A percentile compares a stretch with the other conserved stretches of the same genome.
These are phyloP conservation scores for Oscheius sp. DNA, from an alignment of 2,888 invertebrate genomes.

Conservation along the genomic window DNA sequence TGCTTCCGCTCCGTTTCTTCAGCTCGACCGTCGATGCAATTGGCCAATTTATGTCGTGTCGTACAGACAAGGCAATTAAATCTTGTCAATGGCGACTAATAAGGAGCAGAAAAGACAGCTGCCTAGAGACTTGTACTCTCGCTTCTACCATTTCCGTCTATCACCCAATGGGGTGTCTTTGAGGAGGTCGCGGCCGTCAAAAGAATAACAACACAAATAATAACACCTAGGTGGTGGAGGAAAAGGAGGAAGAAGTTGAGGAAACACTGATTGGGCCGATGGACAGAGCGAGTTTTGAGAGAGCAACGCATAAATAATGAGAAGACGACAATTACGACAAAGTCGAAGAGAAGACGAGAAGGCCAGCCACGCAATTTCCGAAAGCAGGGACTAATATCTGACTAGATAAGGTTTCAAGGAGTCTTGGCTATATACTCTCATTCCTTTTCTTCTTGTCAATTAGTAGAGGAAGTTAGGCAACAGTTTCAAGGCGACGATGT, in stretches of 20 bases:
- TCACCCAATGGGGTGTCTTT: conserved; percentile 11
- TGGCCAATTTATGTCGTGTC: conserved; percentile 29
- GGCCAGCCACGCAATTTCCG: conserved; percentile 23
- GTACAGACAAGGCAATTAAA: conserved; percentile 37
- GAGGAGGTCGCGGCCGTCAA: not conserved
- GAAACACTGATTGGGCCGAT: conserved; percentile 16
- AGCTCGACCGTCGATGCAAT: not conserved
- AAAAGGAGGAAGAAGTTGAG: conserved; percentile 5
- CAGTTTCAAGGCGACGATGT: not conserved
- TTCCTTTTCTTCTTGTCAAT: not conserved
- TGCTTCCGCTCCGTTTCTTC: conserved; percentile 20
- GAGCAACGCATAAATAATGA: conserved; percentile 36
- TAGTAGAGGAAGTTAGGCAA: not conserved
- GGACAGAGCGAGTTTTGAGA: conserved; percentile 20
- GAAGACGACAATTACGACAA: conserved; percentile 31
- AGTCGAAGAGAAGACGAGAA: not conserved
- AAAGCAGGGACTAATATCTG: not conserved
- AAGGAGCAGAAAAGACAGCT: conserved; percentile 33
- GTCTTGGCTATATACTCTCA: not conserved
- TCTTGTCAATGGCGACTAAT: conserved; percentile 37
- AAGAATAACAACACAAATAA: conserved; percentile 4
- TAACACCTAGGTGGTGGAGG: conserved; percentile 9
- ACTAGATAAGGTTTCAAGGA: not conserved
- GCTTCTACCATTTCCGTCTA: conserved; percentile 1
- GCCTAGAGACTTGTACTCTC: not conserved